phyloP scores from a whole-genome alignment of 2,888 invertebrate species.

The Hymenopus coronatus region DNA sequence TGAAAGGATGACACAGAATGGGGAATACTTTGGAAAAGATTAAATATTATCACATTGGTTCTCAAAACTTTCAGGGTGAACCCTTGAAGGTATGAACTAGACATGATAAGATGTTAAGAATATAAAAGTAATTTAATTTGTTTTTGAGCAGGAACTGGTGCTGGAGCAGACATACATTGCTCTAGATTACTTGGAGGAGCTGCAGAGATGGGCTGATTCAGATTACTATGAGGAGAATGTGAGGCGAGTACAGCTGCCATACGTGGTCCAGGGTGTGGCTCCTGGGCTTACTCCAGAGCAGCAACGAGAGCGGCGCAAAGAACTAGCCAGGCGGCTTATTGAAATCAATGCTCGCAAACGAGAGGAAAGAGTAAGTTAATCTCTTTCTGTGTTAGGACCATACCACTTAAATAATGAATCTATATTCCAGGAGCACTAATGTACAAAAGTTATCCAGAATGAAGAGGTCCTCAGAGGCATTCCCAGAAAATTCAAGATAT shows the following conservation, averaged over 20 bases:
- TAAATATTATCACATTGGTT: too few relatives aligned
- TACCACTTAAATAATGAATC: too few relatives aligned
- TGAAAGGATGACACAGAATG: too few relatives aligned
- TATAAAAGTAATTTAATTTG: background rate
- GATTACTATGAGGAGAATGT: constrained; percentile 82
- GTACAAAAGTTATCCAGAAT: too few relatives aligned
- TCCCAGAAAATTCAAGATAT: too few relatives aligned
- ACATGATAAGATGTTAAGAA: too few relatives aligned
- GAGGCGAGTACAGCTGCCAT: constrained; percentile 82
- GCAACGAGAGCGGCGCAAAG: constrained; percentile 82
- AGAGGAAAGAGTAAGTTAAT: constrained; percentile 65
- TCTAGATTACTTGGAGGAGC: constrained; percentile 72
- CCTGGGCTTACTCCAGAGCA: constrained; percentile 73
- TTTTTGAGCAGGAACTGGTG: constrained; percentile 61
- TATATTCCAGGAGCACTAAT: too few relatives aligned
- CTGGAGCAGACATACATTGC: constrained; percentile 78
- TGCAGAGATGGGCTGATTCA: constrained; percentile 75
- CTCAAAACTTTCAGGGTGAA: too few relatives aligned
- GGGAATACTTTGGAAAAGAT: too few relatives aligned
- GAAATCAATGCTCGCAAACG: constrained; percentile 88
- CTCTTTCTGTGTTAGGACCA: too few relatives aligned
- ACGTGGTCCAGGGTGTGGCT: constrained; percentile 59
- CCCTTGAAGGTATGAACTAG: too few relatives aligned
- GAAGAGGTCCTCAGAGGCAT: too few relatives aligned
- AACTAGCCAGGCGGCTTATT: constrained; percentile 77